Evolutionary conservation across 2,888 invertebrate genomes (phyloP), one percentile per base, ranked within the genome.

Genomic region (Helleia helle): DNA sequence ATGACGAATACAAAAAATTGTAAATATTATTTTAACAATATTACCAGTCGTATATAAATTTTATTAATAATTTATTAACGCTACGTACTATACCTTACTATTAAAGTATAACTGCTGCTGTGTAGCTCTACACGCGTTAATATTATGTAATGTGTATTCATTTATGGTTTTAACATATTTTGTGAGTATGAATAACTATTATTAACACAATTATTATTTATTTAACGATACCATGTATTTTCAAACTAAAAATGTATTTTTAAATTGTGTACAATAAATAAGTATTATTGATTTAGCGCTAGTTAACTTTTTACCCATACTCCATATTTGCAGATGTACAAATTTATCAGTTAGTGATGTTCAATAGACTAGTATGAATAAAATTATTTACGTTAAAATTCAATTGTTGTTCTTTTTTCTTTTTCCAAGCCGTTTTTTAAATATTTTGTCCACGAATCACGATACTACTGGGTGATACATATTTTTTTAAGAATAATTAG

Each of bases 341-440:
- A 76, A 76, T 77, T 80, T 80, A 80, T 84, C 76, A 80, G 79
- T 83, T 84, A 83, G 84, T 81, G 79, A 84, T 77, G 84, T 83
- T 83, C 81, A 81, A 79, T 83, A 81, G 81, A 81, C 67, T 84
- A 84, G 84, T 83, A 81, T 81, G 76, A 84, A 84, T 84, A 84
- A 84, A 84, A 80, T 81, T 84, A 84, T 84, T 84, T 84, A 84
- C 81, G 83, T 84, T 84, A 80, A 84, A 83, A 79, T 66, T 71
- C 67, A 57, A 72, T 66, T 60, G 56, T 65, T 69, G 70, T 83
- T 79, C 72, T 61, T 40, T 44, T 29, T 36, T 30, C 22, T 22
- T 34, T 34, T 34, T 34, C 18, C 22, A 11, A 6, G 28, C 6
- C n/a, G 12, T 14, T n/a, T 29, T n/a, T 12, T n/a, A 34, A 18